Evolutionary conservation across 1,140 invertebrate species (phyloP).

Genomic region (Calycopis cecrops): DNA sequence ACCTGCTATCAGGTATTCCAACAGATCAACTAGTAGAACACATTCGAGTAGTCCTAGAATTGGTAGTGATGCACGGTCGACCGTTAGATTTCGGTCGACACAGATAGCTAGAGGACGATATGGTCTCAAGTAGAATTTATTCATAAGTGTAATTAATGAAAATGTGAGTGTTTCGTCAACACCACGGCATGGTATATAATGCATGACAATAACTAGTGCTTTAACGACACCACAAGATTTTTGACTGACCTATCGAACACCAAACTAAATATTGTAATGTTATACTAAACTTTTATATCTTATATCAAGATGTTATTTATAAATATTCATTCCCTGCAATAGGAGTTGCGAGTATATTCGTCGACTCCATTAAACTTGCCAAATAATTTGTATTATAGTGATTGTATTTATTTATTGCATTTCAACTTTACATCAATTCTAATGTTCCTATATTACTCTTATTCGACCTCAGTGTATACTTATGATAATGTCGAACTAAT

Average conservation of each 20-base stretch:
- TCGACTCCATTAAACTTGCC: conserved; percentile 50
- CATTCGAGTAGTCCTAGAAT: conserved; percentile 29
- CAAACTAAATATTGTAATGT: background rate
- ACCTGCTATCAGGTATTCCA: conserved; percentile 75
- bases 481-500: conserved; percentile 48
- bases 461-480: conserved; percentile 35
- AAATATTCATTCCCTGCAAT: conserved; percentile 37
- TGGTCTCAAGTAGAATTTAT: conserved; percentile 46
- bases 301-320: no score
- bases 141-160: conserved; percentile 23
- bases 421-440: conserved; percentile 44
- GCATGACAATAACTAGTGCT: conserved; percentile 72
- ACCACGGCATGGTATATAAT: conserved; percentile 43
- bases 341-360: conserved; percentile 10
- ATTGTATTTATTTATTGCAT: conserved; percentile 37
- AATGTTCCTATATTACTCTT: conserved; percentile 62
- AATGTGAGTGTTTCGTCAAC: conserved; percentile 17
- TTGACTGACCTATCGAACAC: background rate
- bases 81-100: conserved; percentile 10
- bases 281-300: no score
- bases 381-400: conserved; percentile 50
- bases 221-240: conserved; percentile 37
- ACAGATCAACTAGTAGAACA: conserved; percentile 71
- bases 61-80: conserved; percentile 37
- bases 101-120: conserved; percentile 33